Percentiles rank a stretch among this genome's conserved stretches.
Evolutionary conservation across 2,113 vertebrate genomes (phyloP).

Genomic region (Hydrolagus affinis): DNA sequence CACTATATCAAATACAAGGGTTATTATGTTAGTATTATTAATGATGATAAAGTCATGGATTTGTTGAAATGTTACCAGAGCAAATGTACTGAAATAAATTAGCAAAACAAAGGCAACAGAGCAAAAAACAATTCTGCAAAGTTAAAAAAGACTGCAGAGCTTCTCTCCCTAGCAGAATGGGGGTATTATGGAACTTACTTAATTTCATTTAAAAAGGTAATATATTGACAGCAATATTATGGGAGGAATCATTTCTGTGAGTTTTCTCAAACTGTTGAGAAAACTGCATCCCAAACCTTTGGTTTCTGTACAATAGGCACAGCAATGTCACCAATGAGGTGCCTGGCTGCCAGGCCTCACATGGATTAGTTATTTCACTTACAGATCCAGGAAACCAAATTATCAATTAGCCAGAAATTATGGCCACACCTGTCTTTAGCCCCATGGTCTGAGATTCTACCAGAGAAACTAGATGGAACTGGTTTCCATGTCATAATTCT

Average conservation of each 20-base stretch:
- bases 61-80: conserved; percentile 22
- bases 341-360: background rate
- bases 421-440: conserved; percentile 2
- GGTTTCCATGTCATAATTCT: conserved; percentile 24
- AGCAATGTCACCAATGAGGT: background rate
- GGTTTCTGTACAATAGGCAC: background rate
- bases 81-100: conserved; percentile 23
- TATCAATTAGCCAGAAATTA: conserved; percentile 10
- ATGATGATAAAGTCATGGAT: conserved; percentile 22
- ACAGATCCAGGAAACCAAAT: conserved; percentile 10
- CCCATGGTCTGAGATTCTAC: background rate
- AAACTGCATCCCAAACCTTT: background rate
- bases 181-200: conserved; percentile 14
- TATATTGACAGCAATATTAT: background rate
- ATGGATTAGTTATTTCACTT: background rate
- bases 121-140: conserved; percentile 13
- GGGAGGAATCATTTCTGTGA: background rate
- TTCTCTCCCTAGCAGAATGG: conserved; percentile 6
- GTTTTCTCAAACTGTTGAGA: background rate
- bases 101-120: conserved; percentile 25
- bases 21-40: no score
- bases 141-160: conserved; percentile 21
- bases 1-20: no score
- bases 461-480: conserved; percentile 4
- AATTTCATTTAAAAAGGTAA: conserved; percentile 20